Evolutionary conservation across 2,797 vertebrate species (phyloP).

Genomic region (Apogon hyalosoma): DNA sequence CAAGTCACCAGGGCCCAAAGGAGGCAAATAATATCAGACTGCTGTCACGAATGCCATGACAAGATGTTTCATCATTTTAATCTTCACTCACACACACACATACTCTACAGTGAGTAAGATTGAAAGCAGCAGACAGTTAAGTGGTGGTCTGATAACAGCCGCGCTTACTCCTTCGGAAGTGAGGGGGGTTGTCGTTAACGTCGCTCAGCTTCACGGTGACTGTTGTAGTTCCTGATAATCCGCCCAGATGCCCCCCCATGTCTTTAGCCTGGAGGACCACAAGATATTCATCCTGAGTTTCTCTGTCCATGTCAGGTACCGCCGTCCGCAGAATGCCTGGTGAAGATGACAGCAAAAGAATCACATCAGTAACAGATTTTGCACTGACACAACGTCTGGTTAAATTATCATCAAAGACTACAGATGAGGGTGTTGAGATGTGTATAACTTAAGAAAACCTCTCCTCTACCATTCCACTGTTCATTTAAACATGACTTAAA

Average conservation of each 20-base stretch:
- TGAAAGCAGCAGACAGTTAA: constrained; percentile 35
- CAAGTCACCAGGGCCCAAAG: constrained; percentile 41
- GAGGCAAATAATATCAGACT: constrained; percentile 44
- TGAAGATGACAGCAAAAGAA: constrained; percentile 31
- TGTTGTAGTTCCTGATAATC: constrained; percentile 91
- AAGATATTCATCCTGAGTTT: constrained; percentile 89
- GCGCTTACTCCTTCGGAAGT: constrained; percentile 91
- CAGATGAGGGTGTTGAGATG: constrained; percentile 35
- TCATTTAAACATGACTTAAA: constrained; percentile 21
- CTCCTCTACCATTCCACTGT: constrained; percentile 8
- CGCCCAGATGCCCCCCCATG: constrained; percentile 93
- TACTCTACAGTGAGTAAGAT: constrained; percentile 14
- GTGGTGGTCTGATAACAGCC: constrained; percentile 37
- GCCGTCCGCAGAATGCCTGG: constrained; percentile 89
- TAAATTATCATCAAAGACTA: constrained; percentile 49
- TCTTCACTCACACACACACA: constrained; percentile 35
- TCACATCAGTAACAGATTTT: constrained; percentile 53
- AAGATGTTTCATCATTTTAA: constrained; percentile 74
- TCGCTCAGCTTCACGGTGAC: constrained; percentile 90
- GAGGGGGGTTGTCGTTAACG: constrained; percentile 94
- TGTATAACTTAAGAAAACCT: constrained; percentile 21
- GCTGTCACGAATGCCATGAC: constrained; percentile 65
- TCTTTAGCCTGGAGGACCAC: constrained; percentile 93
- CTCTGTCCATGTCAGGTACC: constrained; percentile 91
- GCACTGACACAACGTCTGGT: constrained; percentile 41